These are phyloP conservation scores for Otocyon megalotis DNA, from an alignment of 2,113 vertebrate species.

Conservation along the genomic window DNA sequence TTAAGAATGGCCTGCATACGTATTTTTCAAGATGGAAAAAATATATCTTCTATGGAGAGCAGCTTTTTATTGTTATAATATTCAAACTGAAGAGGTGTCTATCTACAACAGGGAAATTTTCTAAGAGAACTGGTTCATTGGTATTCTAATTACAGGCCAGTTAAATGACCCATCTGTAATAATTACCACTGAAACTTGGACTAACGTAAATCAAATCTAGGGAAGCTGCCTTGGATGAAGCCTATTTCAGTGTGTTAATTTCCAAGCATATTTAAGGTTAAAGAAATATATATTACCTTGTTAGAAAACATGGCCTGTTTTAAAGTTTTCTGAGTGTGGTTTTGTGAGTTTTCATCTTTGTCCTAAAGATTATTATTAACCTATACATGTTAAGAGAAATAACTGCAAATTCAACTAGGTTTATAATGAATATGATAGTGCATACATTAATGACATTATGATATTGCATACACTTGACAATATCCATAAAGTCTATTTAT, in stretches of 20 bases:
- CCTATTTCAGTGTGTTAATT: slow-evolving; percentile 38
- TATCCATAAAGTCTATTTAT: slow-evolving; percentile 5
- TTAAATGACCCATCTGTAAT: slow-evolving; percentile 60
- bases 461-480: not conserved
- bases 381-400: not conserved
- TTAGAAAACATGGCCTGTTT: not conserved
- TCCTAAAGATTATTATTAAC: slow-evolving; percentile 45
- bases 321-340: not conserved
- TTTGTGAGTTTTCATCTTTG: slow-evolving; percentile 58
- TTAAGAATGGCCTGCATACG: not conserved
- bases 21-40: slow-evolving; percentile 34
- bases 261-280: not conserved
- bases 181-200: slow-evolving; percentile 59
- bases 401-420: slow-evolving; percentile 51
- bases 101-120: not conserved
- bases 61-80: slow-evolving; percentile 16
- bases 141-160: slow-evolving; percentile 40
- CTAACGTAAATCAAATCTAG: slow-evolving; percentile 56
- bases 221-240: slow-evolving; percentile 17
- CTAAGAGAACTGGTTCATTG: slow-evolving; percentile 17
- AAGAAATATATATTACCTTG: not conserved
- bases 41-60: not conserved
- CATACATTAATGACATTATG: slow-evolving; percentile 19
- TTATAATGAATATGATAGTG: not conserved
- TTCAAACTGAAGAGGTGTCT: slow-evolving; percentile 41